Conservation (phyloP, 2,797 vertebrate species). For the Delichon dasypus region DNA sequence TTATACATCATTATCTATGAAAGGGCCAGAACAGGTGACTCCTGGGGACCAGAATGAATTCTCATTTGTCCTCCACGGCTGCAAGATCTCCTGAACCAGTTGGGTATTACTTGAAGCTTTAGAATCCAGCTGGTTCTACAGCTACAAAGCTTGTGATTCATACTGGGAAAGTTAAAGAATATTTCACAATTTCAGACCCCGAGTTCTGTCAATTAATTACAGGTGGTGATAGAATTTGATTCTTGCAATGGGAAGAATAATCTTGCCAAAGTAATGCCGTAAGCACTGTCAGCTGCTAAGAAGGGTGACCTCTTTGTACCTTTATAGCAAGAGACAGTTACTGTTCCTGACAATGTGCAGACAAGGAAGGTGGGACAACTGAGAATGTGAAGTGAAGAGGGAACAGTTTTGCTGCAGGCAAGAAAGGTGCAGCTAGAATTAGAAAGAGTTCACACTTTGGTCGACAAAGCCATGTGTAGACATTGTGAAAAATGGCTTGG, state of each 20-base stretch:
- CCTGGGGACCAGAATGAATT: background rate
- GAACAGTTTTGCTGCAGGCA: conserved; percentile 21
- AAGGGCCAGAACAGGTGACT: background rate
- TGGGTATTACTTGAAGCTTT: background rate
- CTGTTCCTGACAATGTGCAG: conserved; percentile 22
- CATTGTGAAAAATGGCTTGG: background rate
- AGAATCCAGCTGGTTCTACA: background rate
- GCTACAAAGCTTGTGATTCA: background rate
- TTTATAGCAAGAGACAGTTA: conserved; percentile 2
- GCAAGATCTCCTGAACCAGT: background rate
- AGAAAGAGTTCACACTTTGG: conserved; percentile 1
- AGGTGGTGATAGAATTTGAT: background rate
- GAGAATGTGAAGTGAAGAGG: background rate
- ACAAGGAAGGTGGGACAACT: background rate
- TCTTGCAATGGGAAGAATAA: background rate
- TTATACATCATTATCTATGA: background rate
- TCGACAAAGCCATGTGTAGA: background rate
- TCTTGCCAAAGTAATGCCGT: background rate
- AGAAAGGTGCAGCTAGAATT: conserved; percentile 33
- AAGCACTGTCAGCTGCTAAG: background rate
- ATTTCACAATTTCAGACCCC: background rate
- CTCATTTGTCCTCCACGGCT: background rate
- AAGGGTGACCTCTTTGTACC: background rate
- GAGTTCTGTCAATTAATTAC: background rate
- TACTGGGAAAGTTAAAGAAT: background rate